Percentiles rank a stretch among this genome's conserved stretches.
Evolutionary conservation across 2,888 invertebrate genomes (phyloP).

Genomic region (Drosophila yooni): DNA sequence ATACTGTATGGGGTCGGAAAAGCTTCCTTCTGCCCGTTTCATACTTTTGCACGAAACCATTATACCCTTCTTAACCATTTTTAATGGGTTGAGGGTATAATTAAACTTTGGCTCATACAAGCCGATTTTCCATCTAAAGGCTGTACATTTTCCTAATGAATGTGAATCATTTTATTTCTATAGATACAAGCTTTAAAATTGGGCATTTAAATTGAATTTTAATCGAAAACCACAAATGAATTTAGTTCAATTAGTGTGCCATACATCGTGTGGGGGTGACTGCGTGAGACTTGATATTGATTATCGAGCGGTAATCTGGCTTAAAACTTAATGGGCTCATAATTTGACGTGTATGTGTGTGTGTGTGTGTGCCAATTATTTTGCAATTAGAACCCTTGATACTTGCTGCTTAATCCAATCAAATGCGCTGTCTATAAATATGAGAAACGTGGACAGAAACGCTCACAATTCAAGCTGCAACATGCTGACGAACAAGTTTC

Average conservation of each 20-base stretch:
- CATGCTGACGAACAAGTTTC: constrained; percentile 53
- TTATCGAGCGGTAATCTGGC: constrained; percentile 26
- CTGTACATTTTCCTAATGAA: not conserved
- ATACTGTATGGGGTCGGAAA: not conserved
- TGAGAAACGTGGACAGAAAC: not conserved
- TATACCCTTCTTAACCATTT: not conserved
- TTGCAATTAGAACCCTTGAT: constrained; percentile 34
- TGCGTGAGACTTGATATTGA: constrained; percentile 20
- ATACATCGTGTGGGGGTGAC: not conserved
- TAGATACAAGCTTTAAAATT: not conserved
- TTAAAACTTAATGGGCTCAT: constrained; percentile 23
- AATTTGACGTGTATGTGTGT: not conserved
- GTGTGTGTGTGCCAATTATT: constrained; percentile 27
- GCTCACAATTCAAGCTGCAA: constrained; percentile 17
- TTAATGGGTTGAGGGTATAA: not conserved
- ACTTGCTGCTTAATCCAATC: not conserved
- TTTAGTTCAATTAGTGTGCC: not conserved
- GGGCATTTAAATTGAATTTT: no score
- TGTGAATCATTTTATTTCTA: not conserved
- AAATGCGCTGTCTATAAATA: constrained; percentile 18
- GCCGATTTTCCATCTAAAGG: not conserved
- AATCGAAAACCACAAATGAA: not conserved
- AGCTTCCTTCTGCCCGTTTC: not conserved
- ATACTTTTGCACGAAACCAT: not conserved
- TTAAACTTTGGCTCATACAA: not conserved